phyloP scores from a whole-genome alignment of 35 echinoderm and acorn worm species.

The Acanthaster planci region DNA sequence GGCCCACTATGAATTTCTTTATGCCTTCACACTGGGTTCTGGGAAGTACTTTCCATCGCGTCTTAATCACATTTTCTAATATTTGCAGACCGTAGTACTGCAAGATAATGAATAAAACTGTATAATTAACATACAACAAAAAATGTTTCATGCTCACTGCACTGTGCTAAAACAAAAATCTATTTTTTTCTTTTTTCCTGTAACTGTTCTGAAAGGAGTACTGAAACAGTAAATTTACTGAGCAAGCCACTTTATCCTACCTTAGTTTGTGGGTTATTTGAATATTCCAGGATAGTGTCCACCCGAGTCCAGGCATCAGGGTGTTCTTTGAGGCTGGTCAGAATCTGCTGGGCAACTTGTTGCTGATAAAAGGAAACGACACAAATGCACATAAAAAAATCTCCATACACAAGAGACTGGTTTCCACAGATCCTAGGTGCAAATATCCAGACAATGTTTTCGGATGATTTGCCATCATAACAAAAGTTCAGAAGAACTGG shows the following conservation, averaged over 20 bases:
- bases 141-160: no score
- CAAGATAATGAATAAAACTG: conserved; percentile 35
- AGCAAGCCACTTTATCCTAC: no score
- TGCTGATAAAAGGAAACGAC: conserved; percentile 65
- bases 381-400: not conserved
- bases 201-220: no score
- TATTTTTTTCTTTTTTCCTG: no score
- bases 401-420: not conserved
- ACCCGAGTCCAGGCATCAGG: conserved; percentile 99
- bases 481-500: no score
- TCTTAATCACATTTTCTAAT: conserved; percentile 93
- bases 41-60: conserved; percentile 92
- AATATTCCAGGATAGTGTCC: conserved; percentile 93
- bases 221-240: no score
- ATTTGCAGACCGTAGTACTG: conserved; percentile 99
- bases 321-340: conserved; percentile 96
- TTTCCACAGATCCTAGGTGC: no score
- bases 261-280: conserved; percentile 95
- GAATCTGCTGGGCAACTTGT: conserved; percentile 93
- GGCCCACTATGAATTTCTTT: conserved; percentile 97
- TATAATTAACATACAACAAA: no score
- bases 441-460: no score
- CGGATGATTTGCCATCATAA: no score
- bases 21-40: conserved; percentile 97
- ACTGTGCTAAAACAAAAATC: no score